phyloP scores from a whole-genome alignment of 1,140 invertebrate species.

The Nebria ingens region DNA sequence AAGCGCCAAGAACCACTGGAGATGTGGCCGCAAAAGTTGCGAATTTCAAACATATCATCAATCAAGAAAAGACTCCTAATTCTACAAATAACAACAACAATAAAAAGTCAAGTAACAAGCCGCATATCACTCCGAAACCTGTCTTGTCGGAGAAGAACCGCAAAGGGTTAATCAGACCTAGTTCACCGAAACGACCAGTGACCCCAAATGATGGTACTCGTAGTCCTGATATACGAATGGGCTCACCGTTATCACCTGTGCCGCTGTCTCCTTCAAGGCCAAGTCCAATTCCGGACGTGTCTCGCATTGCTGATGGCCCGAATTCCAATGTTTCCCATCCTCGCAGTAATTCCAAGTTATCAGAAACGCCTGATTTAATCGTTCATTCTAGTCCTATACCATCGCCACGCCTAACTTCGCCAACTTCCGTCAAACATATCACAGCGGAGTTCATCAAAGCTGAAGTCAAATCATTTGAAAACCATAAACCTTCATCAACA shows the following conservation, averaged over 20 bases:
- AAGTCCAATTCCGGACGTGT: conserved; percentile 31
- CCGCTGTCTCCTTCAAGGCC: conserved; percentile 15
- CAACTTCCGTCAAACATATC: conserved; percentile 17
- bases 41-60: conserved; percentile 51
- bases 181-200: not conserved
- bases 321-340: not conserved
- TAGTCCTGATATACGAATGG: not conserved
- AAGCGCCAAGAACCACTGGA: conserved; percentile 40
- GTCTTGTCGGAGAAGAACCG: not conserved
- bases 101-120: conserved; percentile 30
- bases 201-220: not conserved
- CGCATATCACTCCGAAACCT: conserved; percentile 35
- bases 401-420: conserved; percentile 17
- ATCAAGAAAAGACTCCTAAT: conserved; percentile 35
- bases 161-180: not conserved
- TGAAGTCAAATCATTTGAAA: conserved; percentile 15
- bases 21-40: conserved; percentile 56
- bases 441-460: conserved; percentile 25
- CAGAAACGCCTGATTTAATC: conserved; percentile 32
- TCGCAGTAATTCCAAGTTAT: conserved; percentile 17
- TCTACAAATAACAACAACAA: conserved; percentile 24
- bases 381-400: conserved; percentile 30
- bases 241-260: conserved; percentile 1
- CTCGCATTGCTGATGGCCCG: conserved; percentile 15
- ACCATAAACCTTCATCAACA: conserved; percentile 5